Base-by-base conservation (phyloP, 2,113 vertebrate species). In the Phylloscopus trochilus region DNA sequence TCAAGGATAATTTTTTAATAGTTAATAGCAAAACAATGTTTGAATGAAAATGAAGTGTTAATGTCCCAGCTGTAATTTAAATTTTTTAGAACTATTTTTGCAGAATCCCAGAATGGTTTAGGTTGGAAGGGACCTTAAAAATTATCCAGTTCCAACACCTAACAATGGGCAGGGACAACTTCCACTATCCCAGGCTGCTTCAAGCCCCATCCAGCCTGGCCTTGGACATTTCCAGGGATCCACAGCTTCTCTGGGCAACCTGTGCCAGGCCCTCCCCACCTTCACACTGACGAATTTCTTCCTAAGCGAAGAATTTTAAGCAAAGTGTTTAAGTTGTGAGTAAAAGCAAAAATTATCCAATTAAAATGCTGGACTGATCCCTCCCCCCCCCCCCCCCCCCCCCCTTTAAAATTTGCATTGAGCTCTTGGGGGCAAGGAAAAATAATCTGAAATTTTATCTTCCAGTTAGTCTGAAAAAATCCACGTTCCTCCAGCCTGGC, bases 131-230 rank as follows among this genome's bases (percentile, higher is more conserved):
- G 31, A 70, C 6, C 14, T 27, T 56, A 37, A 69, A 51, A 12
- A 8, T 56, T 10, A 37, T 33, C 22, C 43, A 12, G 1, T 56
- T 6, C 43, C 22, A 46, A 1, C 2, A 3, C 17, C 10, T 8
- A 1, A 12, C 18, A 35, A 33, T 3, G 22, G 26, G 4, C 47
- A 76, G 56, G 31, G 26, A 56, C 41, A 63, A 1, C 10, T 83
- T 2, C 56, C 63, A 33, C 26, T 8, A 0, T 1, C 22, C 41
- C 49, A 77, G 35, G 5, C 0, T 63, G 8, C 3, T 90, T 49
- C 56, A 77, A 63, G 7, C 18, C 49, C 12, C 0, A 0, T 69
- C 35, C 49, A 83, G 0, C 41, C 47, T 7, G 21, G 41, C 26
- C 41, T 56, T 49, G 72, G 12, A 43, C 55, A 69, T 4, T 55